Base-by-base conservation (phyloP, 1,140 invertebrate genomes). In the Pentalonia nigronervosa region DNA sequence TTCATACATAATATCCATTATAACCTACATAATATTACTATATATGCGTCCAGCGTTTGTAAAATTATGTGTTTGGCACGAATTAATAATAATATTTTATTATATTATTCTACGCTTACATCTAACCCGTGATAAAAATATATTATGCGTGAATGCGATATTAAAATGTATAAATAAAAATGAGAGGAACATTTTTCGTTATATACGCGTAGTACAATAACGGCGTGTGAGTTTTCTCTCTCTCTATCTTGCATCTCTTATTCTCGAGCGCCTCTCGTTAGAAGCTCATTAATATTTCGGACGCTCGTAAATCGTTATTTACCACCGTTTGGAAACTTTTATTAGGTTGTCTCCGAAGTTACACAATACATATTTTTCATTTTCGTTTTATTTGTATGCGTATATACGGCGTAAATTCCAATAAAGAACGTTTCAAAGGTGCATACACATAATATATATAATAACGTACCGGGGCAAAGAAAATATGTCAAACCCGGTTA, bases 211-310 rank as follows among this genome's bases (percentile, higher is more conserved):
- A 81, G 30, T 23, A 81, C 34, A 81, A 83, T 36, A 41, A 84
- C 21, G 9, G 21, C 1, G 30, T 30, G 7, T n/a, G 30, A 87
- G 83, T 30, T 86, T 86, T 84, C 41, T 41, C 41, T 84, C 34
- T 41, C 81, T 8, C 34, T 20, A 8, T 36, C n/a, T 14, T 11
- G 17, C 60, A 76, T n/a, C 60, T 76, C 60, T 76, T 76, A 76
- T 76, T 67, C 6, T 67, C 11, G 25, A 34, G 21, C 25, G n/a
- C 67, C 20, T 21, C 90, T 91, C 60, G 90, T 91, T 91, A 91
- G 90, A n/a, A 91, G 56, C 90, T 76, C 90, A 91, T 91, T 91
- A 91, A 91, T 91, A 91, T 91, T 91, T 91, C 45, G 90, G 60
- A 91, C 36, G 8, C 1, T 47, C 90, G 34, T 91, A 91, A 91